Percentiles rank a stretch among this genome's conserved stretches.
These are phyloP conservation scores for Ceratitis capitata DNA, from an alignment of 1,140 invertebrate genomes.

Conservation along the genomic window DNA sequence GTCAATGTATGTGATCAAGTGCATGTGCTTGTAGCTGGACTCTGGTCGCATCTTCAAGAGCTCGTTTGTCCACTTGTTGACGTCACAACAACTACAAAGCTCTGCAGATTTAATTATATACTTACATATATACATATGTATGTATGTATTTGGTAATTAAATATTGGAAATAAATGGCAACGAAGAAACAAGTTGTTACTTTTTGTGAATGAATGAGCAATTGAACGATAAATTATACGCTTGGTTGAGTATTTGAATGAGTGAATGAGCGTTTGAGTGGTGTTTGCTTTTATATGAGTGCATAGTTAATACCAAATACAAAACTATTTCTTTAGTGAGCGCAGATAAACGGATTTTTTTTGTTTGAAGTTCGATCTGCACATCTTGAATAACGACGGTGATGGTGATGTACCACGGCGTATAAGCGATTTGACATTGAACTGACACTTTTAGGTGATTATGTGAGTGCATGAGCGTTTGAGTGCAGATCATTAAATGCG, in stretches of 20 bases:
- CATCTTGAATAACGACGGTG: neutral
- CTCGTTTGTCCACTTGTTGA: neutral
- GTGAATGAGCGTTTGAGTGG: neutral
- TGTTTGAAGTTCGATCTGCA: neutral
- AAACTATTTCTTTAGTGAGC: neutral
- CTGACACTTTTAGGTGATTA: neutral
- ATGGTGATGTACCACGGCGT: neutral
- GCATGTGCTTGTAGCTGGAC: neutral
- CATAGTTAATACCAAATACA: neutral
- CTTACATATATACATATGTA: neutral
- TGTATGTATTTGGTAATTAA: neutral
- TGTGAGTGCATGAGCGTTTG: neutral
- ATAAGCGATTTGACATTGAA: constrained; percentile 15
- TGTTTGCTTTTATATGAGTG: neutral
- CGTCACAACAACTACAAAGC: neutral
- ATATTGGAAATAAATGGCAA: neutral
- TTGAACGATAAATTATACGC: neutral
- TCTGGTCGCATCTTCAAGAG: neutral
- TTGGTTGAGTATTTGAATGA: neutral
- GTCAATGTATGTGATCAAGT: too few species aligned
- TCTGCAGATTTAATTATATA: neutral
- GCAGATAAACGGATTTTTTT: neutral
- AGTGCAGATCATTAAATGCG: neutral
- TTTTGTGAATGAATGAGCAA: constrained; percentile 20
- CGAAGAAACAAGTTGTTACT: neutral